Evolutionary conservation across 1,140 invertebrate species (phyloP).

Genomic region (Drosophila varians): DNA sequence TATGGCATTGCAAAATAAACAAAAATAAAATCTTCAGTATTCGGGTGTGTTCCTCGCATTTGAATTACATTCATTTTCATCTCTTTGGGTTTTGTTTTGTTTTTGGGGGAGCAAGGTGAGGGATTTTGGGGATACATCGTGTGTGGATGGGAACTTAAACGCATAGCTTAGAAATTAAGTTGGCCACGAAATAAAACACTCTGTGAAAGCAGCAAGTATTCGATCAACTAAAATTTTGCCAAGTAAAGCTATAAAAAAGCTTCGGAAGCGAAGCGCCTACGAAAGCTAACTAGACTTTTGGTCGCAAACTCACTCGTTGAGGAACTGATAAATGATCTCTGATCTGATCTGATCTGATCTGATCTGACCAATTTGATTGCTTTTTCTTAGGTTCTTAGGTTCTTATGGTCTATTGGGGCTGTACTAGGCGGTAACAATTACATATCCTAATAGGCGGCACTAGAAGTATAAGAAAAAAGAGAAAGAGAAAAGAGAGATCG

Average conservation of each 20-base stretch:
- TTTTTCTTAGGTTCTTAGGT: conserved; percentile 38
- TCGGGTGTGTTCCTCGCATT: conserved; percentile 16
- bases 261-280: conserved; percentile 46
- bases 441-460: conserved; percentile 84
- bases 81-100: not conserved
- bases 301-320: conserved; percentile 32
- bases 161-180: conserved; percentile 63
- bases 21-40: conserved; percentile 14
- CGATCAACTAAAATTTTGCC: conserved; percentile 24
- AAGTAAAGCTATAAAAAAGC: conserved; percentile 61
- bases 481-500: conserved; percentile 70
- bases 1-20: conserved; percentile 69
- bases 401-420: conserved; percentile 61
- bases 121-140: not conserved
- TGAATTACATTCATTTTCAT: conserved; percentile 1
- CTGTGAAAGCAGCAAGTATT: conserved; percentile 74
- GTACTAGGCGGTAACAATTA: conserved; percentile 82
- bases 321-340: conserved; percentile 34
- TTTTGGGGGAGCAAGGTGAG: not conserved
- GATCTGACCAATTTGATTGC: conserved; percentile 50
- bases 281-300: conserved; percentile 13
- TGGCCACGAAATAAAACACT: conserved; percentile 68
- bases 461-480: conserved; percentile 82
- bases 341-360: too few relatives aligned
- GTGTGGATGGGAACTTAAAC: conserved; percentile 25